These are phyloP conservation scores for Caenorhabditis doughertyi DNA, from an alignment of 2,888 invertebrate species.

Conservation along the genomic window DNA sequence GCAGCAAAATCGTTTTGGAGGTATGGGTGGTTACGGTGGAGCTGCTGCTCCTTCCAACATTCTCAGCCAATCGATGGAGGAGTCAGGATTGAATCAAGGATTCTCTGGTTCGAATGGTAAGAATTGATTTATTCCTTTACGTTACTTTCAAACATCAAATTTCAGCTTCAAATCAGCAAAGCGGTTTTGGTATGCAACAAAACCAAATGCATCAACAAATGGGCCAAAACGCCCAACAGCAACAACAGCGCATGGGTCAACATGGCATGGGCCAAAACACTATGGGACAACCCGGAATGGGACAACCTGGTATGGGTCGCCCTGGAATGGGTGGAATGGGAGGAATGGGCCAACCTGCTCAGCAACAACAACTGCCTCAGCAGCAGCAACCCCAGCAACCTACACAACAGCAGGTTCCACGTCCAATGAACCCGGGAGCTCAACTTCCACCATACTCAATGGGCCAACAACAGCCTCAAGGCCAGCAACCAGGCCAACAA, in stretches of 20 bases:
- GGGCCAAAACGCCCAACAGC: constrained; percentile 19
- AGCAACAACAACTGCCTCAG: constrained; percentile 34
- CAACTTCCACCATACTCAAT: constrained; percentile 26
- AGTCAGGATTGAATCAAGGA: constrained; percentile 50
- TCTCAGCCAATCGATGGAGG: constrained; percentile 39
- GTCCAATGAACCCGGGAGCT: constrained; percentile 33
- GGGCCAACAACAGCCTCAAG: constrained; percentile 25
- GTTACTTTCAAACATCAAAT: neutral
- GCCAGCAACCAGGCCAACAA: constrained; percentile 12
- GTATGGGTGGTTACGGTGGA: constrained; percentile 29
- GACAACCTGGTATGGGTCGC: neutral
- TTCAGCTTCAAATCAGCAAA: neutral
- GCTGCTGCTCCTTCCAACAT: neutral
- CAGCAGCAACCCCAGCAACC: constrained; percentile 29
- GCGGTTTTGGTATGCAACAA: neutral
- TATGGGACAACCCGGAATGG: constrained; percentile 29
- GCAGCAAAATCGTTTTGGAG: constrained; percentile 44
- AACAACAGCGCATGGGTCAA: constrained; percentile 32
- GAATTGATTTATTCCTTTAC: neutral
- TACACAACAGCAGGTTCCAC: constrained; percentile 14
- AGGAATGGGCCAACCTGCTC: neutral
- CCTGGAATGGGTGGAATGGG: neutral
- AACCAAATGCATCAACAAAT: constrained; percentile 11
- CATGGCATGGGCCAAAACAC: constrained; percentile 20
- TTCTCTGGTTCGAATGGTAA: neutral